Evolutionary conservation across 1,140 invertebrate species (phyloP).

Genomic region (Megathymus violae): DNA sequence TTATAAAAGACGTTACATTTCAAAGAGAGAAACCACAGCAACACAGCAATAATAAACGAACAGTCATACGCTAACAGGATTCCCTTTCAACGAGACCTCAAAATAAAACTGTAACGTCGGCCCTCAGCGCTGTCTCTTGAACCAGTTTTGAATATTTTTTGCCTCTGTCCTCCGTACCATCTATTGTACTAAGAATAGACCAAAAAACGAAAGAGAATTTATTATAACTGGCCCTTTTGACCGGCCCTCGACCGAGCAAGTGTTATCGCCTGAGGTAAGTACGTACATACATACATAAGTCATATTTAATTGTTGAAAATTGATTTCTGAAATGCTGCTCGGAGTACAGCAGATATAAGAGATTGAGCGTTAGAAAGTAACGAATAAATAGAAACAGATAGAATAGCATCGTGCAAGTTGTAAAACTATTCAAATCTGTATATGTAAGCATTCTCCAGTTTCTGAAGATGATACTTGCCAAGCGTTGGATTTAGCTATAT

Average conservation of each 20-base stretch:
- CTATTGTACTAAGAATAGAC: slow-evolving; percentile 35
- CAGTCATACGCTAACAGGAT: slow-evolving; percentile 20
- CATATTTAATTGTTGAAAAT: slow-evolving; percentile 25
- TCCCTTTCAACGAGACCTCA: slow-evolving; percentile 30
- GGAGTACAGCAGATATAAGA: no score
- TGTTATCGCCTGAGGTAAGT: neutral
- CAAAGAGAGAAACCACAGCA: slow-evolving; percentile 4
- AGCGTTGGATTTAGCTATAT: no score
- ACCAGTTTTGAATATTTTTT: slow-evolving; percentile 32
- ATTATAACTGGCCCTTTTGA: slow-evolving; percentile 20
- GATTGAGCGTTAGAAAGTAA: neutral
- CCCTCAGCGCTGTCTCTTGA: slow-evolving; percentile 23
- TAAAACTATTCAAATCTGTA: no score
- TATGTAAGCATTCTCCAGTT: no score
- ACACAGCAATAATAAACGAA: slow-evolving; percentile 8
- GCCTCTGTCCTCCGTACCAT: neutral
- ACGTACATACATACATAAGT: slow-evolving; percentile 5
- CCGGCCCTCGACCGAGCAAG: neutral
- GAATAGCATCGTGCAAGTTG: no score
- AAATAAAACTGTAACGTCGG: slow-evolving; percentile 28
- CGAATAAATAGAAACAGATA: no score
- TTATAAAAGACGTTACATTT: neutral
- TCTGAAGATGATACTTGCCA: no score
- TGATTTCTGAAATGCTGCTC: slow-evolving; percentile 8
- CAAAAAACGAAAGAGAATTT: slow-evolving; percentile 19